Evolutionary conservation across 2,888 invertebrate genomes (phyloP).

Genomic region (Caenorhabditis panamensis): DNA sequence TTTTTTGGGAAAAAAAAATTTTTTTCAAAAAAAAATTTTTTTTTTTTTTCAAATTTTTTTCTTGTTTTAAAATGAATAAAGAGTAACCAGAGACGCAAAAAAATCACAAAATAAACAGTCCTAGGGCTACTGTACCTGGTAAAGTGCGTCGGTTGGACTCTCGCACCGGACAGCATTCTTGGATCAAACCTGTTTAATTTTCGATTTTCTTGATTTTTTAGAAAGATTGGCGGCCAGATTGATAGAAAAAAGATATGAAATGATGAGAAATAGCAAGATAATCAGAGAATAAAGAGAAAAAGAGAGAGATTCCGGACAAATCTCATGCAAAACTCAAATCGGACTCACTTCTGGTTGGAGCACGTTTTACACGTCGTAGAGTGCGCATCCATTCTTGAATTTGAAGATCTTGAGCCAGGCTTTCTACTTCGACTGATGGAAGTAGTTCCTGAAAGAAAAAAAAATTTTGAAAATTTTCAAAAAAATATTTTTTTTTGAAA

Average conservation of each 20-base stretch:
- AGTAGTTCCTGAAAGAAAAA: slow-evolving; percentile 56
- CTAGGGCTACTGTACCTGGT: slow-evolving; percentile 64
- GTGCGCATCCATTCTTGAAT: slow-evolving; percentile 79
- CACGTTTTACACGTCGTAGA: slow-evolving; percentile 75
- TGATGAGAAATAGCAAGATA: slow-evolving; percentile 24
- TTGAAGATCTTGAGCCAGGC: slow-evolving; percentile 69
- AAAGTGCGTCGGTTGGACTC: slow-evolving; percentile 59
- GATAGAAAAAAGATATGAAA: slow-evolving; percentile 20
- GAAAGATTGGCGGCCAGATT: slow-evolving; percentile 2
- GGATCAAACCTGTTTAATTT: slow-evolving; percentile 65
- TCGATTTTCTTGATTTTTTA: no score
- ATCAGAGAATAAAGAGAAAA: background rate
- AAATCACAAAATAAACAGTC: background rate
- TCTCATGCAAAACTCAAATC: slow-evolving; percentile 26
- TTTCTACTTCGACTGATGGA: slow-evolving; percentile 58
- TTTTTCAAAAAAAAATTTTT: no score
- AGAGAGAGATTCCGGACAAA: slow-evolving; percentile 26
- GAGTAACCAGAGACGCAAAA: slow-evolving; percentile 27
- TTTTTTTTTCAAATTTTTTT: no score
- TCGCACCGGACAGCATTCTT: slow-evolving; percentile 69
- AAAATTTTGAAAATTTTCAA: background rate
- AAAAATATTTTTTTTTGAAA: no score
- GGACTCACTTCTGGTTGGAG: slow-evolving; percentile 73
- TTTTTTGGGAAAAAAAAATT: background rate
- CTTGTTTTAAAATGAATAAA: background rate